Conservation (phyloP, 2,113 vertebrate genomes). For the Macrotis lagotis region DNA sequence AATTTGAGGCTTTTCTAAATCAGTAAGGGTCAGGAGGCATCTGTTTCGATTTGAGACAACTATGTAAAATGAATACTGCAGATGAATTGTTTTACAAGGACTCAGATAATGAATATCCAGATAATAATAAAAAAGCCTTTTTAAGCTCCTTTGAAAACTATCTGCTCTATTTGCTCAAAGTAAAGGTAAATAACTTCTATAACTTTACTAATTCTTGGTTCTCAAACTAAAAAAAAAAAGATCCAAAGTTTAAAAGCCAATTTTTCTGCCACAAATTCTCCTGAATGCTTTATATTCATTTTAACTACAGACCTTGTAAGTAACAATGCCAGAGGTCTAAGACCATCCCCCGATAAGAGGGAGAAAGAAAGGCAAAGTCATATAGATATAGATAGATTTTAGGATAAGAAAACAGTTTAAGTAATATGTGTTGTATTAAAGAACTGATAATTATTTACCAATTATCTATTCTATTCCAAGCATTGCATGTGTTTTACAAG, state of each 20-base stretch:
- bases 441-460: neutral
- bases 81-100: neutral
- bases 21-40: neutral
- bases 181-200: neutral
- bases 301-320: neutral
- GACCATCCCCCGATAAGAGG: neutral
- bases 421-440: neutral
- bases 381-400: neutral
- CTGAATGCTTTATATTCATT: neutral
- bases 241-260: neutral
- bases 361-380: neutral
- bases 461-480: neutral
- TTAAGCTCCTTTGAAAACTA: neutral
- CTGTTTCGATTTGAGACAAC: neutral
- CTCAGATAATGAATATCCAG: neutral
- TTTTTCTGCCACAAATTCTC: neutral
- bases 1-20: neutral
- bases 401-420: neutral
- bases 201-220: neutral
- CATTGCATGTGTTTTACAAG: neutral
- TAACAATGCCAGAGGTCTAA: neutral
- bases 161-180: neutral
- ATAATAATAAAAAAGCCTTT: neutral
- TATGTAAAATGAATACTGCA: neutral
- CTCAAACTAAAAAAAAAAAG: neutral